A percentile compares a stretch with the other conserved stretches of the same genome.
Evolutionary conservation across 1,140 invertebrate species (phyloP).

Genomic region (Araneus ventricosus): DNA sequence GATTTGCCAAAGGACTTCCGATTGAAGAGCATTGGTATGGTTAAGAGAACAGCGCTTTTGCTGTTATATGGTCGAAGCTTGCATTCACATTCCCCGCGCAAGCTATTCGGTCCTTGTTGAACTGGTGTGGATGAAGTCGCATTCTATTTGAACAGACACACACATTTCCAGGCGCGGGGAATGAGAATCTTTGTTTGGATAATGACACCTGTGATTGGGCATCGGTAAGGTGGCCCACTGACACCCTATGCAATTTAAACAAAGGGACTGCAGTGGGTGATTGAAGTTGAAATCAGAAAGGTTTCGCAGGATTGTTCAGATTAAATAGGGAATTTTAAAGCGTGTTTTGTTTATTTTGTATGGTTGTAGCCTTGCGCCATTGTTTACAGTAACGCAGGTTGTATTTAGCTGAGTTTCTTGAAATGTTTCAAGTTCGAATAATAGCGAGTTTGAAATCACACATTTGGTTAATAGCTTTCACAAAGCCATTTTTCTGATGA

Average conservation of each 20-base stretch:
- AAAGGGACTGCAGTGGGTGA: background rate
- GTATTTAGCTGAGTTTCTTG: no score
- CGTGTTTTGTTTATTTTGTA: no score
- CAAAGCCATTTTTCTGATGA: no score
- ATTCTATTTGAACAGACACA: conserved; percentile 18
- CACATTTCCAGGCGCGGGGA: conserved; percentile 8
- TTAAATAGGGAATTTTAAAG: no score
- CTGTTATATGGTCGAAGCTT: conserved; percentile 1
- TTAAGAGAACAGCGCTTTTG: conserved; percentile 53
- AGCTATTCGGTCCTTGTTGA: background rate
- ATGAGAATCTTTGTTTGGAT: conserved; percentile 45
- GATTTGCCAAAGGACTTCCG: conserved; percentile 47
- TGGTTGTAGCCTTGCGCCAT: no score
- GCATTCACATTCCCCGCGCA: background rate
- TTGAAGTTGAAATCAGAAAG: background rate
- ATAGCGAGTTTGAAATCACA: no score
- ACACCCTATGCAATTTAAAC: background rate
- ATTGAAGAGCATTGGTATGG: conserved; percentile 18
- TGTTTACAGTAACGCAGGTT: no score
- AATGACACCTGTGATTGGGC: conserved; percentile 27
- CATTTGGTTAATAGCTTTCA: no score
- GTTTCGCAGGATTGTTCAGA: background rate
- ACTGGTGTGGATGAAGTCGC: conserved; percentile 11
- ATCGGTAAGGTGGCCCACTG: background rate
- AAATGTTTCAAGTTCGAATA: no score